A percentile compares a stretch with the other conserved stretches of the same genome.
Conservation (phyloP, 2,797 vertebrate species). For the Pipistrellus pygmaeus region DNA sequence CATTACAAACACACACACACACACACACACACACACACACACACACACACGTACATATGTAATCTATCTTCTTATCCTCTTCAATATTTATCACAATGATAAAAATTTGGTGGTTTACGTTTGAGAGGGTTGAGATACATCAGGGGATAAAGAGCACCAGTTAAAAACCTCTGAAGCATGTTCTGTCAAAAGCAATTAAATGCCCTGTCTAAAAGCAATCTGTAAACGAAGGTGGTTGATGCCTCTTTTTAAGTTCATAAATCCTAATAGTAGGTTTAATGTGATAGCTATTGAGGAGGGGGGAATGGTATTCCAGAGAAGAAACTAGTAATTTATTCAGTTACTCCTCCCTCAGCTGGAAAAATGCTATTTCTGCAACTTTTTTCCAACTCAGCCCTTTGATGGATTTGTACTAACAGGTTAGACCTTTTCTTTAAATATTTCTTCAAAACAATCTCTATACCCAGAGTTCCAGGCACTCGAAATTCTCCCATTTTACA, state of each 20-base stretch:
- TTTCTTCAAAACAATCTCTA: background rate
- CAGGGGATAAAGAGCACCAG: background rate
- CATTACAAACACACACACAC: background rate
- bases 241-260: background rate
- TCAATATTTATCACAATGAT: background rate
- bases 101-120: background rate
- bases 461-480: background rate
- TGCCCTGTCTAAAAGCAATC: background rate
- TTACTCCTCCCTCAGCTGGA: background rate
- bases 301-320: background rate
- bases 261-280: background rate
- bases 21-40: background rate
- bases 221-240: slow-evolving; percentile 12
- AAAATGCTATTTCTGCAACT: background rate
- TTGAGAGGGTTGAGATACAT: background rate
- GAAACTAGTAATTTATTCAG: background rate
- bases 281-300: background rate
- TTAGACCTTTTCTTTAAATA: background rate
- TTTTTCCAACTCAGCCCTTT: background rate
- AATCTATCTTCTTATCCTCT: background rate
- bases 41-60: background rate
- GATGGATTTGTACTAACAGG: background rate
- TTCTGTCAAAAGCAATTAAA: background rate
- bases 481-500: slow-evolving; percentile 5
- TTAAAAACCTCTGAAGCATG: background rate